Conservation (phyloP, 2,888 invertebrate species). For the Bellardia pandia region DNA sequence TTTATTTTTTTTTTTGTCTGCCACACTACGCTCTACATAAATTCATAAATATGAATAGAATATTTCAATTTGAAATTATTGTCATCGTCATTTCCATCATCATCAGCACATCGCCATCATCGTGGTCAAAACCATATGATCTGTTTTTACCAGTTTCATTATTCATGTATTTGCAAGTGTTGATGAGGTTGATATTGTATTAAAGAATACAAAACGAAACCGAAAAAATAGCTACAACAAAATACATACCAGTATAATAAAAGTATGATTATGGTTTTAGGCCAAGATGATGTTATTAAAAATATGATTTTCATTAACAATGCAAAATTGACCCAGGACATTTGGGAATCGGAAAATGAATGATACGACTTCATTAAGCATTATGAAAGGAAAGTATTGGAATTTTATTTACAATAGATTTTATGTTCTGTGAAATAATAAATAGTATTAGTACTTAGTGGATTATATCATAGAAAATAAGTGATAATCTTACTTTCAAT, state of each 20-base stretch:
- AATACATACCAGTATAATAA: neutral
- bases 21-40: slow-evolving; percentile 28
- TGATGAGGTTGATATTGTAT: slow-evolving; percentile 49
- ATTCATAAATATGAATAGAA: slow-evolving; percentile 63
- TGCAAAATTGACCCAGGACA: slow-evolving; percentile 22
- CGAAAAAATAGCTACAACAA: neutral
- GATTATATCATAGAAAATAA: no score
- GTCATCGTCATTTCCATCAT: slow-evolving; percentile 38
- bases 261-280: slow-evolving; percentile 36
- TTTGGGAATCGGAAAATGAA: slow-evolving; percentile 17
- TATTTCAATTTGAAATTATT: slow-evolving; percentile 50
- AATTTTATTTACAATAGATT: neutral
- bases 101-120: slow-evolving; percentile 25
- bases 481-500: no score
- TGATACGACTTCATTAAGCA: slow-evolving; percentile 53
- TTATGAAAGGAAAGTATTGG: slow-evolving; percentile 10
- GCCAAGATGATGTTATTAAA: slow-evolving; percentile 53
- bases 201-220: slow-evolving; percentile 41
- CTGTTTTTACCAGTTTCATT: slow-evolving; percentile 29
- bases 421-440: neutral
- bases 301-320: slow-evolving; percentile 37
- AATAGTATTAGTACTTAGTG: no score
- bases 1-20: neutral
- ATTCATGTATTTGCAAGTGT: slow-evolving; percentile 54
- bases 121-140: slow-evolving; percentile 12